Conservation (phyloP, 2,888 invertebrate species). For the Nomada hirtipes region DNA sequence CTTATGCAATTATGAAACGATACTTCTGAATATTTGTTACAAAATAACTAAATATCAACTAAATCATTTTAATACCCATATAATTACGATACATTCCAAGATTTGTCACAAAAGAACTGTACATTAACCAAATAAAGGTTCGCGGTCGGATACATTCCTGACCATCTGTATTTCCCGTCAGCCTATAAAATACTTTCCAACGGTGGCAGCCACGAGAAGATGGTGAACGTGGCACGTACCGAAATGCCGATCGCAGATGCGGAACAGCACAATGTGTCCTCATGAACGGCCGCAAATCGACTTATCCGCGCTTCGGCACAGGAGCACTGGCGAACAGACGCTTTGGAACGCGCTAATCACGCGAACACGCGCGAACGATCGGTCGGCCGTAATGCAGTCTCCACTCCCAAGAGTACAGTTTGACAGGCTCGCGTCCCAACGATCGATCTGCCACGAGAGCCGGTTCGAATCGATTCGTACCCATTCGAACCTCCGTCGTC, state of each 20-base stretch:
- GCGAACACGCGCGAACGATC: constrained; percentile 55
- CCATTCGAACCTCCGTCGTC: constrained; percentile 65
- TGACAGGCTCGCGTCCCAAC: constrained; percentile 64
- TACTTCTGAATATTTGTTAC: too few species aligned
- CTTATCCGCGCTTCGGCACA: constrained; percentile 63
- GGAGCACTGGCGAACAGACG: constrained; percentile 42
- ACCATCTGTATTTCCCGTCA: too few species aligned
- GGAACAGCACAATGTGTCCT: constrained; percentile 48
- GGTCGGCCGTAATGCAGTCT: constrained; percentile 63
- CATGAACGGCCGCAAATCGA: constrained; percentile 58
- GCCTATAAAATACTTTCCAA: too few species aligned
- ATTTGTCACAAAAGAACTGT: too few species aligned
- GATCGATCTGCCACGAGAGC: constrained; percentile 59
- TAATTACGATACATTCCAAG: too few species aligned
- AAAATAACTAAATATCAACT: too few species aligned
- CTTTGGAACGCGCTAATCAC: constrained; percentile 63
- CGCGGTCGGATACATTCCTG: too few species aligned
- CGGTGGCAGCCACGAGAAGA: neutral
- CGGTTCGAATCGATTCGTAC: constrained; percentile 62
- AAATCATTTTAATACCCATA: too few species aligned
- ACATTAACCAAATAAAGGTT: too few species aligned
- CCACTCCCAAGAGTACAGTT: constrained; percentile 58
- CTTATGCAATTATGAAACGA: too few species aligned
- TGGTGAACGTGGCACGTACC: neutral
- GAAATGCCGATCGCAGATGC: constrained; percentile 31